phyloP scores from a whole-genome alignment of 2,888 invertebrate genomes.

The Lochmaea capreae region DNA sequence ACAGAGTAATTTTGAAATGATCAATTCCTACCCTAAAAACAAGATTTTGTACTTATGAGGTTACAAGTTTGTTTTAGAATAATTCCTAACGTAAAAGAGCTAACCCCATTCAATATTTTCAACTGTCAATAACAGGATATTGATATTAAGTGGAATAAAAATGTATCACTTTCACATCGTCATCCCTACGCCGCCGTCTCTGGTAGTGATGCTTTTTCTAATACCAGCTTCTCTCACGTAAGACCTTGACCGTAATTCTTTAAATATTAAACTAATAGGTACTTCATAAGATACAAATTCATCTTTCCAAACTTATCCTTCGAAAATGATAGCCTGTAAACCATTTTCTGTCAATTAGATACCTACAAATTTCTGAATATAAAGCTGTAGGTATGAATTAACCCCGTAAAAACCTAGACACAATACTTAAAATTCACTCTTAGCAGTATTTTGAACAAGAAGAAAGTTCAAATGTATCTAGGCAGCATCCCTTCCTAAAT shows the following conservation, averaged over 20 bases:
- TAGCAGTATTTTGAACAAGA: background rate
- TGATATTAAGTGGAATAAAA: background rate
- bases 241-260: background rate
- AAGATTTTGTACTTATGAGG: no score
- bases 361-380: background rate
- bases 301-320: background rate
- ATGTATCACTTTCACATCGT: background rate
- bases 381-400: background rate
- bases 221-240: background rate
- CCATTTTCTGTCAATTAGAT: background rate
- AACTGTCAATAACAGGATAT: no score
- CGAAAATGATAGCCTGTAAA: background rate
- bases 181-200: background rate
- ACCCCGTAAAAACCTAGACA: background rate
- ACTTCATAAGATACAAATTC: background rate
- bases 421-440: background rate
- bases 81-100: no score
- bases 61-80: no score
- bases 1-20: no score
- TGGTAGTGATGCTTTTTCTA: background rate
- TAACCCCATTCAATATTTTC: no score
- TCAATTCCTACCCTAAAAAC: no score
- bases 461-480: background rate
- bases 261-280: background rate
- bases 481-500: background rate